Conservation (phyloP, 1,140 invertebrate species). For the Psix sp. region DNA sequence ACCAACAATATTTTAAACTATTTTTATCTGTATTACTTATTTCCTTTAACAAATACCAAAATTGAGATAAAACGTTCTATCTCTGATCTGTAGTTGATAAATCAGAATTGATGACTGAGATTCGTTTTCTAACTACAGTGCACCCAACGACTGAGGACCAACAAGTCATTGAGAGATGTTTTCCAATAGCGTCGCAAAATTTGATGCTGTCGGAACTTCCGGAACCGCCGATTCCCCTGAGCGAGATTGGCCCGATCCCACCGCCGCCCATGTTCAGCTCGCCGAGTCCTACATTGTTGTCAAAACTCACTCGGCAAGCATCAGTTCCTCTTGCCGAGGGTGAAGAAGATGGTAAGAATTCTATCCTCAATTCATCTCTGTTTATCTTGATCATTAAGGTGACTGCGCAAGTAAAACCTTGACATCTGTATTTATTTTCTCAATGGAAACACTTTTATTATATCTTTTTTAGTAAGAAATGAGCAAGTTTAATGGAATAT, state of each 20-base stretch:
- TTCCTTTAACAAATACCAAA: too few species aligned
- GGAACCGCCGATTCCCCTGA: conserved; percentile 92
- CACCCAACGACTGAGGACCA: conserved; percentile 77
- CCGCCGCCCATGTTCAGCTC: conserved; percentile 97
- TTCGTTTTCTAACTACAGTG: conserved; percentile 70
- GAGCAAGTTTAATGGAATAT: too few species aligned
- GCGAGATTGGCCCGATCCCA: conserved; percentile 95
- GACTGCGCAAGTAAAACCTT: too few species aligned
- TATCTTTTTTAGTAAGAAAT: too few species aligned
- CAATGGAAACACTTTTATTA: too few species aligned
- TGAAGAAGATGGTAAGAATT: conserved; percentile 82
- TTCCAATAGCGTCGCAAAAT: conserved; percentile 71
- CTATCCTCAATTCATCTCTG: conserved; percentile 16
- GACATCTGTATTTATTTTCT: too few species aligned
- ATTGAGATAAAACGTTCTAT: too few species aligned
- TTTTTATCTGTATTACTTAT: too few species aligned
- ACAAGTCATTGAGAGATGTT: conserved; percentile 74
- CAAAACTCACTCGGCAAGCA: conserved; percentile 76
- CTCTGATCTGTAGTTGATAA: conserved; percentile 6
- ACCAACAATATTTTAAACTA: too few species aligned
- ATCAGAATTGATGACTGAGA: conserved; percentile 18
- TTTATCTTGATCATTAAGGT: not conserved
- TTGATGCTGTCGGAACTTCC: conserved; percentile 89
- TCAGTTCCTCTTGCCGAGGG: conserved; percentile 77
- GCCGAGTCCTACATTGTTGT: conserved; percentile 85